Evolutionary conservation across 2,113 vertebrate genomes (phyloP).

Genomic region (Etheostoma cragini): DNA sequence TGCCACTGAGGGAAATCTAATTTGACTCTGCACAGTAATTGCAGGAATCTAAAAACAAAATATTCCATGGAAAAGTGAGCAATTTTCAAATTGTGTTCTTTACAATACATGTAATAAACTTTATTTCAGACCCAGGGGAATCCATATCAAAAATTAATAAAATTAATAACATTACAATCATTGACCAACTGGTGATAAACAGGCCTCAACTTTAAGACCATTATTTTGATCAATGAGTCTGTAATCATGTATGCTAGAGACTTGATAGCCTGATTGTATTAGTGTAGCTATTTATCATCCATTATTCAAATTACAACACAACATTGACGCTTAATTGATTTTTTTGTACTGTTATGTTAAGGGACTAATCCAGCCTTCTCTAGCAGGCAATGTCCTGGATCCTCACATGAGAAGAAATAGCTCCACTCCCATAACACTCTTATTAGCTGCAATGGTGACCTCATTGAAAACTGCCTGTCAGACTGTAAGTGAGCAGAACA

Average conservation of each 20-base stretch:
- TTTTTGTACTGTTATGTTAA: constrained; percentile 64
- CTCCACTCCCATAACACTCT: constrained; percentile 80
- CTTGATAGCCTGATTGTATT: constrained; percentile 60
- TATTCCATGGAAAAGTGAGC: neutral
- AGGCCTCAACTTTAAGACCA: constrained; percentile 19
- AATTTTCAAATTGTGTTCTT: neutral
- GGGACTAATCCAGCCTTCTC: constrained; percentile 62
- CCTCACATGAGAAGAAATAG: constrained; percentile 76
- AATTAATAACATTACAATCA: constrained; percentile 15
- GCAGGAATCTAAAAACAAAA: neutral
- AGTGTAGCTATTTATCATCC: constrained; percentile 67
- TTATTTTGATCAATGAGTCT: constrained; percentile 55
- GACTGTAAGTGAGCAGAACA: constrained; percentile 60
- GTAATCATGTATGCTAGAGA: constrained; percentile 58
- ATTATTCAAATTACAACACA: constrained; percentile 71
- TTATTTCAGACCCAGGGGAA: too few species aligned
- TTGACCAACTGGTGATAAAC: constrained; percentile 12
- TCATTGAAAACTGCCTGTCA: constrained; percentile 70
- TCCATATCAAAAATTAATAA: too few species aligned
- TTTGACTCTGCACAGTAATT: neutral
- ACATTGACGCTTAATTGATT: constrained; percentile 68
- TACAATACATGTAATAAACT: neutral
- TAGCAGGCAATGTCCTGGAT: constrained; percentile 71
- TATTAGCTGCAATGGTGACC: constrained; percentile 78
- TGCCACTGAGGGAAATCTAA: neutral